A percentile compares a stretch with the other conserved stretches of the same genome.
Conservation (phyloP, 2,797 vertebrate species). For the Gymnoscopelus braueri region DNA sequence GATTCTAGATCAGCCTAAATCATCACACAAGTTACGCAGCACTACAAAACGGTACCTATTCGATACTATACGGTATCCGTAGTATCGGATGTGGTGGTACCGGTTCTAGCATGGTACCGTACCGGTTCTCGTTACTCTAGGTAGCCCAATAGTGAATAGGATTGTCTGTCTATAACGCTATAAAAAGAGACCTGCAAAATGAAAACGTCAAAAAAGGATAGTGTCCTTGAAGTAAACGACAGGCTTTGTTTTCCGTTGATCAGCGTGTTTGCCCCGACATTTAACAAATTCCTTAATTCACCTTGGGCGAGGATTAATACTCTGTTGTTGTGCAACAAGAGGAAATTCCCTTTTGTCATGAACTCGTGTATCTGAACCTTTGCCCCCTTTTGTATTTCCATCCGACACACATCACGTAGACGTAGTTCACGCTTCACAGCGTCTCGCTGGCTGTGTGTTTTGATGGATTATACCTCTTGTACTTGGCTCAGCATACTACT, state of each 20-base stretch:
- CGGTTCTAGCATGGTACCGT: too few species aligned
- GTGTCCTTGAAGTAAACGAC: too few species aligned
- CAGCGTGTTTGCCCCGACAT: not conserved
- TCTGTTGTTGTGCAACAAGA: not conserved
- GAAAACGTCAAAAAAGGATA: too few species aligned
- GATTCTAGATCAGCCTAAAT: too few species aligned
- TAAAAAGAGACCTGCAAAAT: too few species aligned
- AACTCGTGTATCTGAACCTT: conserved; percentile 6
- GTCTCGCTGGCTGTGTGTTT: conserved; percentile 8
- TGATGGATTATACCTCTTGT: conserved; percentile 8
- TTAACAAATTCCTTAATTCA: not conserved
- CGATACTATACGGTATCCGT: too few species aligned
- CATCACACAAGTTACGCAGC: too few species aligned
- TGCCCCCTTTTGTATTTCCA: not conserved
- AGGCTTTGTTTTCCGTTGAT: not conserved
- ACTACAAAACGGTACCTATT: too few species aligned
- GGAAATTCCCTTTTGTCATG: not conserved
- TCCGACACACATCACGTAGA: not conserved
- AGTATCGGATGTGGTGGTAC: too few species aligned
- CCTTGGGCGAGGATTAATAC: not conserved
- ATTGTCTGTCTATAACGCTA: too few species aligned
- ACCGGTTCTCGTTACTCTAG: too few species aligned
- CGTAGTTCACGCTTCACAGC: not conserved
- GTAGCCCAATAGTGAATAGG: too few species aligned
- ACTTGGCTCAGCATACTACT: not conserved